Conservation (phyloP, 2,888 invertebrate species). For the Halictus ligatus region DNA sequence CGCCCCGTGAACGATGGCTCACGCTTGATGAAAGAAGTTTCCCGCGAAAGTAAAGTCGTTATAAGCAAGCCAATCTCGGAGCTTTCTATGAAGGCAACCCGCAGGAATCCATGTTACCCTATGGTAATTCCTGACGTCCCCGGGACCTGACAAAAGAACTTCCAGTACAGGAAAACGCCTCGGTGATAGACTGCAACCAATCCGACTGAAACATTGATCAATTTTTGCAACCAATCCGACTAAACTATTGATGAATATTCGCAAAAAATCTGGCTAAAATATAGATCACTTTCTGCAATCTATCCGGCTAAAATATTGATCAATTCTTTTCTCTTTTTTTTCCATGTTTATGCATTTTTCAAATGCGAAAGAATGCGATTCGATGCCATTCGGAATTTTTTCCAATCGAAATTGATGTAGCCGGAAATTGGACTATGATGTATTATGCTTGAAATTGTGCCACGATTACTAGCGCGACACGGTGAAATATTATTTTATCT, state of each 20-base stretch:
- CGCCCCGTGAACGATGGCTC: conserved; percentile 22
- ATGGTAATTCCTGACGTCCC: conserved; percentile 24
- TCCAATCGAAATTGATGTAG: too few species aligned
- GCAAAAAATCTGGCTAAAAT: background rate
- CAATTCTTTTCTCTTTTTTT: background rate
- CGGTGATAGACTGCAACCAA: background rate
- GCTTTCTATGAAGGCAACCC: conserved; percentile 8
- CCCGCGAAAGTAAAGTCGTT: conserved; percentile 32
- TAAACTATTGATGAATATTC: background rate
- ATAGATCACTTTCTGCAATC: background rate
- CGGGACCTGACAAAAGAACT: conserved; percentile 1
- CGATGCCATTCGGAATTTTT: too few species aligned
- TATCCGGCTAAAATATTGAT: background rate
- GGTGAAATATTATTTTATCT: too few species aligned
- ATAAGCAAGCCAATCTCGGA: conserved; percentile 29
- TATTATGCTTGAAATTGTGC: too few species aligned
- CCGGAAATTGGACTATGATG: too few species aligned
- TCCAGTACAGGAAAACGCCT: background rate
- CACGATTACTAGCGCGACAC: too few species aligned
- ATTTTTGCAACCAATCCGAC: background rate
- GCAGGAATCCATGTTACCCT: conserved; percentile 3
- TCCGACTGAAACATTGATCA: background rate
- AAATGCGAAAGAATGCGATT: too few species aligned
- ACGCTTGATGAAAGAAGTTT: conserved; percentile 36
- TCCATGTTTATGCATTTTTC: too few species aligned